Percentiles rank a stretch among this genome's conserved stretches.
phyloP scores from a whole-genome alignment of 37 sponge, comb jelly and placozoan species.

The Halichondria panicea region DNA sequence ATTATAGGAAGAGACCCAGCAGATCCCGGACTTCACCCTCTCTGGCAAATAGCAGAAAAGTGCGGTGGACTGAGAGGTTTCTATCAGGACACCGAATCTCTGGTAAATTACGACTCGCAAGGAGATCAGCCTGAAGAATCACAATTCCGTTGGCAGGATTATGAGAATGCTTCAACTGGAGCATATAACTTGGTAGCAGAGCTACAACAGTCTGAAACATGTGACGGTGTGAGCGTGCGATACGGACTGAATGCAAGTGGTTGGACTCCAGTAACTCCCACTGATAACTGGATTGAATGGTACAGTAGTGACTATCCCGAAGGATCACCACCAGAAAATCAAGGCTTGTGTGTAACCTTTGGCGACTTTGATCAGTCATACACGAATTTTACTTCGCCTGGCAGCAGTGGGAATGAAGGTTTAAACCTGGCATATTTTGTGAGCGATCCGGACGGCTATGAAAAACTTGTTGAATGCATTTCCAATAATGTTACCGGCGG shows the following conservation, averaged over 20 bases:
- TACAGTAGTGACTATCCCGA: constrained; percentile 8
- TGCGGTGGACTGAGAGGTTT: constrained; percentile 29
- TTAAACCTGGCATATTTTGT: too few species aligned
- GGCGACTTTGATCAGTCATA: background rate
- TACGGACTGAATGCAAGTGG: constrained; percentile 11
- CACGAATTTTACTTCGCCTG: constrained; percentile 23
- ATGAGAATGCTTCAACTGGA: too few species aligned
- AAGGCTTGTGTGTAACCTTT: constrained; percentile 2
- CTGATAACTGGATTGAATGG: constrained; percentile 41
- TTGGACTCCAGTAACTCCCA: constrained; percentile 21
- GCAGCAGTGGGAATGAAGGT: background rate
- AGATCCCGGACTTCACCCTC: constrained; percentile 15
- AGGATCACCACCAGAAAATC: constrained; percentile 14
- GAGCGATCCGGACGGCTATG: constrained; percentile 48
- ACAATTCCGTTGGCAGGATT: too few species aligned
- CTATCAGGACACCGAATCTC: background rate
- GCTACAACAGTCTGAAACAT: too few species aligned
- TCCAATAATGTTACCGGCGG: constrained; percentile 21
- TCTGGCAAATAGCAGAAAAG: constrained; percentile 8
- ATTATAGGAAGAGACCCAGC: constrained; percentile 28
- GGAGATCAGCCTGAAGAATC: too few species aligned
- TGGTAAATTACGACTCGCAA: too few species aligned
- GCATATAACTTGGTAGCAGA: too few species aligned
- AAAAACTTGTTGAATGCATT: constrained; percentile 27
- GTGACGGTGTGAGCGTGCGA: constrained; percentile 7